phyloP scores from a whole-genome alignment of 2,113 vertebrate species.

The Trogon melanurus region DNA sequence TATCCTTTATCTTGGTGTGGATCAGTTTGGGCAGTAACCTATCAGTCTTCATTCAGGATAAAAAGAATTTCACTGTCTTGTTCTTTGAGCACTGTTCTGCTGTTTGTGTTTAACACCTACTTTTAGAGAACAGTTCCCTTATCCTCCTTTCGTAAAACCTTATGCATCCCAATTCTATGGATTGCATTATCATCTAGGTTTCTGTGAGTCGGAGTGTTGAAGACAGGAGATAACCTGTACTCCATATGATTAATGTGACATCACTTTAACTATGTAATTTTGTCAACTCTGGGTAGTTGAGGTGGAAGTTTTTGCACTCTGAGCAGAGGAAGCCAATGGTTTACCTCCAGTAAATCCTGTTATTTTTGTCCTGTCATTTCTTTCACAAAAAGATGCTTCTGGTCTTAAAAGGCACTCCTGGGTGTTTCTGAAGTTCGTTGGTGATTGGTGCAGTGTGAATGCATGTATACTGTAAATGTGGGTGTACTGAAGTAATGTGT shows the following conservation, averaged over 20 bases:
- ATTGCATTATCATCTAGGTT: neutral
- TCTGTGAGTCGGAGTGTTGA: neutral
- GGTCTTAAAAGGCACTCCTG: neutral
- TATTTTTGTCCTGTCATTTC: neutral
- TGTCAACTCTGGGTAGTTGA: neutral
- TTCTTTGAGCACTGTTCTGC: neutral
- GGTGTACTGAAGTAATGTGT: neutral
- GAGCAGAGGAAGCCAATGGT: neutral
- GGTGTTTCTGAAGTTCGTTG: neutral
- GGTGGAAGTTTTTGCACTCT: neutral
- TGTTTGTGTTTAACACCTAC: neutral
- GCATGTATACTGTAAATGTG: neutral
- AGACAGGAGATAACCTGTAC: neutral
- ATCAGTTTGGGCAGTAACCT: neutral
- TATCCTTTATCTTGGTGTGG: neutral
- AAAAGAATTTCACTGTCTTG: neutral
- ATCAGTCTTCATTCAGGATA: neutral
- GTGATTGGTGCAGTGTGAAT: neutral
- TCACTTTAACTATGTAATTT: neutral
- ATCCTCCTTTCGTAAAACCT: neutral
- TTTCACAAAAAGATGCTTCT: neutral
- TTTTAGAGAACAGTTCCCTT: neutral
- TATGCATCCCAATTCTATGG: neutral
- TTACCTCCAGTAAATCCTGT: neutral
- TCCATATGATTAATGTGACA: neutral